phyloP scores from a whole-genome alignment of 2,797 vertebrate genomes.

The Ciconia nigra region DNA sequence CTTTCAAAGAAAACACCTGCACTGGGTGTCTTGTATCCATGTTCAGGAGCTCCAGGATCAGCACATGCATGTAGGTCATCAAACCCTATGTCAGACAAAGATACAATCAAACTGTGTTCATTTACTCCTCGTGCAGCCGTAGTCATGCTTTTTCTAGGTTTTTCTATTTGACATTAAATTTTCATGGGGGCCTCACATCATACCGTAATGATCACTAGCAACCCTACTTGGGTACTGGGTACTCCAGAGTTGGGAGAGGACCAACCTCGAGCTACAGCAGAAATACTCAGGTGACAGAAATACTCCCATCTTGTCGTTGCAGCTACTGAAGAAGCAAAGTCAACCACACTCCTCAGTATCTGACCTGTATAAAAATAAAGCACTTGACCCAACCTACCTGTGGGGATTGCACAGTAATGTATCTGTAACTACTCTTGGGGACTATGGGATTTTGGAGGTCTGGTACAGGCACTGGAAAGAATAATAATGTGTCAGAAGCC shows the following conservation, averaged over 20 bases:
- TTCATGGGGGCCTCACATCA: neutral
- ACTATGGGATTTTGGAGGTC: neutral
- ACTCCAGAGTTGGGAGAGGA: neutral
- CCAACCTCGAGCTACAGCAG: neutral
- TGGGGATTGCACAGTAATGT: neutral
- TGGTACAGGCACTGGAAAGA: neutral
- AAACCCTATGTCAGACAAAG: slow-evolving; percentile 60
- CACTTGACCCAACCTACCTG: neutral
- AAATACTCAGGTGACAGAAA: neutral
- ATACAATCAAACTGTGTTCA: neutral
- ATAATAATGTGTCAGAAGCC: neutral
- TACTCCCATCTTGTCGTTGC: neutral
- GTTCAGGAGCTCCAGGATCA: slow-evolving; percentile 80
- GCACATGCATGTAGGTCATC: slow-evolving; percentile 78
- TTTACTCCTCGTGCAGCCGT: neutral
- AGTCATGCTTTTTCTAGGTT: neutral
- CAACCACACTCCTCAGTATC: neutral
- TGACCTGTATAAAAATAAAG: slow-evolving; percentile 14
- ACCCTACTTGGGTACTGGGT: no score
- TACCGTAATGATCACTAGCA: neutral
- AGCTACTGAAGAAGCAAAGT: neutral
- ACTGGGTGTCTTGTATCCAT: slow-evolving; percentile 80
- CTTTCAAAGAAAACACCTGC: slow-evolving; percentile 80
- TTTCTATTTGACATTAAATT: neutral
- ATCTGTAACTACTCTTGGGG: neutral